These are phyloP conservation scores for Mustelus asterias DNA, from an alignment of 2,113 vertebrate genomes.

Conservation along the genomic window DNA sequence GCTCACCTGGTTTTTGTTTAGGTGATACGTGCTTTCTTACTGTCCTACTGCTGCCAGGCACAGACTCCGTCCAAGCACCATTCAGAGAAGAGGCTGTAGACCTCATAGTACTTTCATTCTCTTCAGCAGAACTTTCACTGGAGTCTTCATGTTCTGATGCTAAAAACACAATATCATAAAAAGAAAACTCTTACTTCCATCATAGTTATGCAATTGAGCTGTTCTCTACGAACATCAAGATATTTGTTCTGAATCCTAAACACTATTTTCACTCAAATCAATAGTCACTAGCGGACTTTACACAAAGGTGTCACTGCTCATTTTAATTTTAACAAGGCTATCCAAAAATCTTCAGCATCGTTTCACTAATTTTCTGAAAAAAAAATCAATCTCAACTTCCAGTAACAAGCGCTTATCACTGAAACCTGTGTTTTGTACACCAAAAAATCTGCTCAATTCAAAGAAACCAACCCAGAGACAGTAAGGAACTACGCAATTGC, in stretches of 20 bases:
- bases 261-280: background rate
- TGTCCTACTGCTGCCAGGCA: background rate
- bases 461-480: background rate
- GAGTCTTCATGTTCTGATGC: conserved; percentile 13
- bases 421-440: background rate
- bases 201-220: background rate
- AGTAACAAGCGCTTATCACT: background rate
- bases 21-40: background rate
- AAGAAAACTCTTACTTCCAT: background rate
- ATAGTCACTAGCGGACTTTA: background rate
- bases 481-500: background rate
- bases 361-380: background rate
- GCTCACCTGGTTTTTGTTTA: conserved; percentile 18
- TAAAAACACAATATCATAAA: background rate
- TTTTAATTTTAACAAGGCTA: background rate
- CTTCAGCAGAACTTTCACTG: conserved; percentile 25
- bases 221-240: background rate
- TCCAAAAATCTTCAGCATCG: background rate
- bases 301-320: background rate
- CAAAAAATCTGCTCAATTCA: background rate
- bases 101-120: background rate
- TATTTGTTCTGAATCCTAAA: background rate
- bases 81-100: conserved; percentile 13
- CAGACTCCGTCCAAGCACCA: background rate
- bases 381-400: background rate